Base-by-base conservation (phyloP, 1,140 invertebrate species). In the Drosophila arizonae region DNA sequence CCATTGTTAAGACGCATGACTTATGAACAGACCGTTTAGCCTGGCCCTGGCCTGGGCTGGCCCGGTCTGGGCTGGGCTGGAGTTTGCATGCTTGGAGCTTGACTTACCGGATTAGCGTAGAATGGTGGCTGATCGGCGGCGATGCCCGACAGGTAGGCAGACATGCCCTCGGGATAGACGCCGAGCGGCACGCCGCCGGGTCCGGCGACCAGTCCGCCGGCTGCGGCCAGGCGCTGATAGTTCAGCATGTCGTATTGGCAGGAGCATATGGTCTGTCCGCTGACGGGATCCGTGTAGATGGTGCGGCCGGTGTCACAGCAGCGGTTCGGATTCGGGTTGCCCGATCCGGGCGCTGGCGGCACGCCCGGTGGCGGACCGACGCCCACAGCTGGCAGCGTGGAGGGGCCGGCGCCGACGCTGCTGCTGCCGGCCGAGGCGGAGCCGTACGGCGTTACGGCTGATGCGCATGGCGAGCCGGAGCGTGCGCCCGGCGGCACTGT, bases 251-350 rank as follows among this genome's bases (percentile, higher is more conserved):
- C 95, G 92, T 95, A 96, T 92, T 98, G 97, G 93, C 97, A 98
- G 66, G 97, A 98, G 93, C 97, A 98, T 13, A 98, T 95, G 8
- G 96, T 97, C 92, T 98, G 97, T 17, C 97, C 97, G 46, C 96
- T 98, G 76, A 97, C 94, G 8, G 97, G 97, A 92, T 98, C 97
- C 71, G 97, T 97, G 92, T 97, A 97, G 80, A 98, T 95, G 6
- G 97, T 96, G 50, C 97, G 93, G 50, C 97, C 97, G 62, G 96
- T 97, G 93, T 98, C 97, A 92, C 97, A 98, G 93, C 97, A 98
- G 76, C 96, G 94, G 72, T 93, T 93, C 26, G 92, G 90, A 3
- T 93, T 86, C 10, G 91, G 76, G 30, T 72, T 61, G 54, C 48
- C 72, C 10, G 70, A 24, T 48, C 69, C 92, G 43, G 92, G 91